A percentile compares a stretch with the other conserved stretches of the same genome.
Conservation (phyloP, 2,113 vertebrate genomes). For the Meriones unguiculatus region DNA sequence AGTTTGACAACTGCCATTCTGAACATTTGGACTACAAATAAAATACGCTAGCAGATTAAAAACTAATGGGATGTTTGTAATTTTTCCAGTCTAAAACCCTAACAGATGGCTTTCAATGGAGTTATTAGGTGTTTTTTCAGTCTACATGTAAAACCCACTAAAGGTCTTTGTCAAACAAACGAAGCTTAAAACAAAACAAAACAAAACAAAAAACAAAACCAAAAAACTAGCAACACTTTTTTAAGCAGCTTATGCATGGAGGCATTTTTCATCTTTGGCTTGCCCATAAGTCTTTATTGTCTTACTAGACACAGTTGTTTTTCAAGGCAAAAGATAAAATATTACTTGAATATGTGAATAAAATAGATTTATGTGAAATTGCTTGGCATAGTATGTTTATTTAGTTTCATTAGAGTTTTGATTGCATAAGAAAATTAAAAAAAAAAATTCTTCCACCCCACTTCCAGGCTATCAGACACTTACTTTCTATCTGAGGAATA, state of each 20-base stretch:
- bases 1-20: neutral
- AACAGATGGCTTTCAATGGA: slow-evolving; percentile 25
- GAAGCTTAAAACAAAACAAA: neutral
- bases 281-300: neutral
- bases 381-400: neutral
- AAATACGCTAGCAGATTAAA: neutral
- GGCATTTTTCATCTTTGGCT: neutral
- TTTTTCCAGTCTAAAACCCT: slow-evolving; percentile 41
- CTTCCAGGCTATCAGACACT: neutral
- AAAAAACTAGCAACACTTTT: neutral
- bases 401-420: slow-evolving; percentile 40
- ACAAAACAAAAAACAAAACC: neutral
- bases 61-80: neutral
- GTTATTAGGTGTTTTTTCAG: slow-evolving; percentile 19
- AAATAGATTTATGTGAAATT: slow-evolving; percentile 21
- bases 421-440: slow-evolving; percentile 22
- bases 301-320: neutral
- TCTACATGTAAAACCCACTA: neutral
- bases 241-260: neutral
- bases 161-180: slow-evolving; percentile 4
- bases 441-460: neutral
- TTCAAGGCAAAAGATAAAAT: neutral
- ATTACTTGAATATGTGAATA: neutral
- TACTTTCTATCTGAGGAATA: slow-evolving; percentile 2
- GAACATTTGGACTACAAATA: slow-evolving; percentile 21